phyloP scores from a whole-genome alignment of 2,797 vertebrate genomes.

The Bovichtus diacanthus region DNA sequence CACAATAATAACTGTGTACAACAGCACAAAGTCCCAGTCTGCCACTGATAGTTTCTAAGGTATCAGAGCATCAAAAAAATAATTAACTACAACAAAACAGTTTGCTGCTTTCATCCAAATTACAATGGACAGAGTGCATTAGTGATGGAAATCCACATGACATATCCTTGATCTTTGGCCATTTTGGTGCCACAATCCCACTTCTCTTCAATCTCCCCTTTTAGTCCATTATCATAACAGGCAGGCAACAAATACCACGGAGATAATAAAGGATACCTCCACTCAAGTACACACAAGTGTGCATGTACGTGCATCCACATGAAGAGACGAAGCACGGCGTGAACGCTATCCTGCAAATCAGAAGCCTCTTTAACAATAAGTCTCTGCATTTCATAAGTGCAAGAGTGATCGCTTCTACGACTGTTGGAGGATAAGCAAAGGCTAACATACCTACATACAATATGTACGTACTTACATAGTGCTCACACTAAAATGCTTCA shows the following conservation, averaged over 20 bases:
- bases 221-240: slow-evolving; percentile 35
- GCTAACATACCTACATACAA: neutral
- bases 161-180: slow-evolving; percentile 4
- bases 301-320: neutral
- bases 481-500: neutral
- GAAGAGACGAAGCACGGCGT: neutral
- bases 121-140: neutral
- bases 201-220: slow-evolving; percentile 19
- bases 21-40: neutral
- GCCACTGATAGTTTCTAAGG: neutral
- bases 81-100: slow-evolving; percentile 1
- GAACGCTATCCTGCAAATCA: slow-evolving; percentile 11
- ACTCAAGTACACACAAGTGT: neutral
- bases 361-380: neutral
- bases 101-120: slow-evolving; percentile 13
- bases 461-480: neutral
- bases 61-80: slow-evolving; percentile 1
- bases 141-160: neutral
- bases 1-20: neutral
- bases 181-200: slow-evolving; percentile 15
- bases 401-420: neutral
- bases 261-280: slow-evolving; percentile 23
- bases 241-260: slow-evolving; percentile 17
- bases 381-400: slow-evolving; percentile 16
- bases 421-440: neutral